phyloP scores from a whole-genome alignment of 2,888 invertebrate species.

The Alitta virens region DNA sequence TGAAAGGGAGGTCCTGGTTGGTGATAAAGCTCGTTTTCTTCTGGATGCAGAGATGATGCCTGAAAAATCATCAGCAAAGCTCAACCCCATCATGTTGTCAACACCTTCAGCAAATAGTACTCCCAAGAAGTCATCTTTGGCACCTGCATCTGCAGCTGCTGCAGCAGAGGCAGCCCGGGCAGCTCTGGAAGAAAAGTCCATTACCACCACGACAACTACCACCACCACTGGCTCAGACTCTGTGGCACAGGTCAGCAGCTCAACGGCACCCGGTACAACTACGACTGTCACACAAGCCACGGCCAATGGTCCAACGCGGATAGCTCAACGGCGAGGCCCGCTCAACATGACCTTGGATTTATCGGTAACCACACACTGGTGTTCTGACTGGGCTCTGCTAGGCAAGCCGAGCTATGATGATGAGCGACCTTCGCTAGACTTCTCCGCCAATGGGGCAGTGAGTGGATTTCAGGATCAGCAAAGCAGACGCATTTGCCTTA shows the following conservation, averaged over 20 bases:
- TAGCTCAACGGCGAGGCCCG: conserved; percentile 27
- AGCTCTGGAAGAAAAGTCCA: too few species aligned
- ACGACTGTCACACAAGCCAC: conserved; percentile 12
- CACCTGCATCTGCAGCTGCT: too few species aligned
- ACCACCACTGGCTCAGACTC: not conserved
- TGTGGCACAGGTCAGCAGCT: not conserved
- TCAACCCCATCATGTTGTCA: not conserved
- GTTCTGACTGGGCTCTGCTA: conserved; percentile 7
- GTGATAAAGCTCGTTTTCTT: conserved; percentile 8
- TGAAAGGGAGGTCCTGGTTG: conserved; percentile 2
- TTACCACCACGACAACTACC: not conserved
- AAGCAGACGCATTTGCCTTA: not conserved
- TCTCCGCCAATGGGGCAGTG: conserved; percentile 18
- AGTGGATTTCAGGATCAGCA: conserved; percentile 21
- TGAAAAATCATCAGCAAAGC: conserved; percentile 10
- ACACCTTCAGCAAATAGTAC: not conserved
- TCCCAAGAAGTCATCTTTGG: not conserved
- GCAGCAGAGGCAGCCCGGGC: too few species aligned
- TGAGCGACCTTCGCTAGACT: conserved; percentile 17
- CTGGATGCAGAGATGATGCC: conserved; percentile 14
- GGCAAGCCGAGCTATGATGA: conserved; percentile 4
- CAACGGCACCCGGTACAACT: not conserved
- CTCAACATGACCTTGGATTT: conserved; percentile 34
- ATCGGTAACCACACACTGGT: conserved; percentile 27
- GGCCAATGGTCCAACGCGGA: conserved; percentile 18